Conservation (phyloP, 2,888 invertebrate genomes). For the Acanthopleura granulata region DNA sequence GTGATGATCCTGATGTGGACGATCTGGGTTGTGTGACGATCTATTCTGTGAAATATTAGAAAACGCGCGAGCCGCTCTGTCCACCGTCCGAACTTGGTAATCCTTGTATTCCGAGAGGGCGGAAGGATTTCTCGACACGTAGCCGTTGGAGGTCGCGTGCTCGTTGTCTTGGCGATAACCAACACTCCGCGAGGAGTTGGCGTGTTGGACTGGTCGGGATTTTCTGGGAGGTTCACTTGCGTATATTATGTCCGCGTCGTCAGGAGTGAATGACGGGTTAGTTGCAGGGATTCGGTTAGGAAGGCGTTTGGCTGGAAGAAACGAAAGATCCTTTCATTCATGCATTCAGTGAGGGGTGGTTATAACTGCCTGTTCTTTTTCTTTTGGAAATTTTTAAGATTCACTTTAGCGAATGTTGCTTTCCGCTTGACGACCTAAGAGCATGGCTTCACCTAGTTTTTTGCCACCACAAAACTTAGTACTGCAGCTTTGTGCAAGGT, state of each 20-base stretch:
- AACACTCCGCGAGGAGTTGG: not conserved
- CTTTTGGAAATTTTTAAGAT: too few species aligned
- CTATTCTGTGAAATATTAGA: not conserved
- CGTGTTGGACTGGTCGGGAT: not conserved
- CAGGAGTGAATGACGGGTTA: constrained; percentile 1
- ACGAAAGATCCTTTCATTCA: not conserved
- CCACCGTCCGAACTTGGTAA: not conserved
- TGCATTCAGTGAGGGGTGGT: too few species aligned
- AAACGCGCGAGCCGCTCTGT: not conserved
- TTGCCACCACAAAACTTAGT: too few species aligned
- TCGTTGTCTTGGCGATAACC: not conserved
- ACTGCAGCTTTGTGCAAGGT: too few species aligned
- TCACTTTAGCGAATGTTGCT: too few species aligned
- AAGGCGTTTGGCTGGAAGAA: not conserved
- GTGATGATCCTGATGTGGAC: not conserved
- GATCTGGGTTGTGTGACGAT: not conserved
- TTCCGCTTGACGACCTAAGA: too few species aligned
- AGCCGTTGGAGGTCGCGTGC: not conserved
- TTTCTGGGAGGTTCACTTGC: not conserved
- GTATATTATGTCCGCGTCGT: not conserved
- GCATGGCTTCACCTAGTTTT: too few species aligned
- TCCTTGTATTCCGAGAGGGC: not conserved
- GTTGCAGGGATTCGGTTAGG: not conserved
- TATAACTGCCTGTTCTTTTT: too few species aligned
- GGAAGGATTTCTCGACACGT: not conserved